Conservation (phyloP, 2,797 vertebrate species). For the Rhinophrynus dorsalis region DNA sequence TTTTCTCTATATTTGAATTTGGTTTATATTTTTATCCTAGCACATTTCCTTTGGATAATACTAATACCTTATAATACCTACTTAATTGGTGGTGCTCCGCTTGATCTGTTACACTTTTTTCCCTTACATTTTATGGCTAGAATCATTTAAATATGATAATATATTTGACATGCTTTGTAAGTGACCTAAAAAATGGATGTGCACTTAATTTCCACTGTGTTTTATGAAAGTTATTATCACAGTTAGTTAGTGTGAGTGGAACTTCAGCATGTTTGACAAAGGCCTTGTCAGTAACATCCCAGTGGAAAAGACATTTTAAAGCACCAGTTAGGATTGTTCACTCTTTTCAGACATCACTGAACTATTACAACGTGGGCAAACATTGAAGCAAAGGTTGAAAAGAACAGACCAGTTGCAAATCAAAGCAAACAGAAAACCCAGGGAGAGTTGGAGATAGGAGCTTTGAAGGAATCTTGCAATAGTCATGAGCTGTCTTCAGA, state of each 20-base stretch:
- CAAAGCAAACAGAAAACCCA: slow-evolving; percentile 21
- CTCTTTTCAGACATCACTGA: slow-evolving; percentile 3
- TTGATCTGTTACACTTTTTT: no score
- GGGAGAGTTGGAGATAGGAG: slow-evolving; percentile 13
- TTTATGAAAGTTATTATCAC: slow-evolving; percentile 11
- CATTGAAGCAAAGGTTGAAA: slow-evolving; percentile 17
- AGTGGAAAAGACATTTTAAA: slow-evolving; percentile 21
- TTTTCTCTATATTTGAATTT: no score
- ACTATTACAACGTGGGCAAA: slow-evolving; percentile 1
- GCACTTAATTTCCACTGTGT: slow-evolving; percentile 24
- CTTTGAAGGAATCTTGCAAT: neutral
- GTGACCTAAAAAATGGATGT: neutral
- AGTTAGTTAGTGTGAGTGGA: slow-evolving; percentile 5
- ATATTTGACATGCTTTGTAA: neutral
- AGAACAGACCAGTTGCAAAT: slow-evolving; percentile 18
- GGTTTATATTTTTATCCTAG: no score
- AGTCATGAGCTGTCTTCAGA: slow-evolving; percentile 14
- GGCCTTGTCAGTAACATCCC: slow-evolving; percentile 27
- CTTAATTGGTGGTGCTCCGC: no score
- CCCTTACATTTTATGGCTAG: no score
- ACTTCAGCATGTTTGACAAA: slow-evolving; percentile 33
- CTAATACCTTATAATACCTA: no score
- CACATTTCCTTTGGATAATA: no score
- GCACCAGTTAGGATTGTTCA: slow-evolving; percentile 8
- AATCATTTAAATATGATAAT: no score